Base-by-base conservation (phyloP, 2,888 invertebrate genomes). In the Ectemnius continuus region DNA sequence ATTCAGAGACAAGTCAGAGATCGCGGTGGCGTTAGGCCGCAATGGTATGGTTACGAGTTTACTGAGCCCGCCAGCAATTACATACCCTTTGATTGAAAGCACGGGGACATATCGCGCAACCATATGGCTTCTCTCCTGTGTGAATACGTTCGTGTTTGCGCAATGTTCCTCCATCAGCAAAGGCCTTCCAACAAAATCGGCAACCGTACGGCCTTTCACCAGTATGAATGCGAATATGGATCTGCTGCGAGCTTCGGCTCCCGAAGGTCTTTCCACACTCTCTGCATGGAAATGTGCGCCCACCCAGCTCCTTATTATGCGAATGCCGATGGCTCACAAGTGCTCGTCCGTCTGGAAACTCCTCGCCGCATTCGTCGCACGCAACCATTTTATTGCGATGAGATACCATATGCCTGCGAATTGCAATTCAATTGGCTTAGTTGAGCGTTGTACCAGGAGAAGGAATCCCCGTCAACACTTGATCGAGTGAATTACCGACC, bases 261-360 rank as follows among this genome's bases (percentile, higher is more conserved):
- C 96, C 96, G 87, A 97, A 97, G 16, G 96, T 96, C 88, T 97
- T 97, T 80, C 96, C 96, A 86, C 97, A 97, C 84, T 96, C 96
- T 80, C 94, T 92, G 86, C 96, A 97, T 0, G 96, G 96, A 87
- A 96, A 97, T 70, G 96, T 94, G 74, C 95, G 92, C 0, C 93
- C 93, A 0, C 92, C 92, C 6, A 91, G 86, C 18, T 91, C 92
- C 74, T 91, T 92, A 70, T 91, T 92, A 79, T 94, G 94, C 69
- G 94, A 94, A 86, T 95, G 94, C 60, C 95, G 92, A 87, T 95
- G 95, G 85, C 94, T 95, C 86, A 95, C 94, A 0, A 95, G 91
- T 0, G 94, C 93, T 28, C 95, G 91, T 0, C 95, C 94, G 81
- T 95, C 95, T 0, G 94, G 94, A 81, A 95, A 95, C 84, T 94